Percentiles rank a stretch among this genome's conserved stretches.
These are phyloP conservation scores for Agraylea sexmaculata DNA, from an alignment of 1,140 invertebrate species.

Conservation along the genomic window DNA sequence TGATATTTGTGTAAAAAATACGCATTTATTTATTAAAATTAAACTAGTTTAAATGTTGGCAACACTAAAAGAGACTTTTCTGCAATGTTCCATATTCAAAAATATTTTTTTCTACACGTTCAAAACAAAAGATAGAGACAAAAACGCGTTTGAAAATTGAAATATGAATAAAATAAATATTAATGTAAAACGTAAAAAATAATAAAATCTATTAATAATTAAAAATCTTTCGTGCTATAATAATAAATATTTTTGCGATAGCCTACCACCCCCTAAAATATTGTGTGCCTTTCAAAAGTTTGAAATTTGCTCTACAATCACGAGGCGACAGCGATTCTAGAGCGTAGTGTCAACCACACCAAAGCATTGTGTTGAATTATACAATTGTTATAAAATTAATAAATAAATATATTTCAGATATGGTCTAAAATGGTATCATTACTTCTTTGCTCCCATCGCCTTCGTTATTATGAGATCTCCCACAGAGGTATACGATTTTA, in stretches of 20 bases:
- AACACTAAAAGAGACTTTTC: too few relatives aligned
- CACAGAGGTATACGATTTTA: conserved; percentile 47
- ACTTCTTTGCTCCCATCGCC: conserved; percentile 53
- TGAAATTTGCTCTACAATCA: too few relatives aligned
- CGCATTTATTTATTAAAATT: too few relatives aligned
- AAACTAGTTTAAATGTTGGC: too few relatives aligned
- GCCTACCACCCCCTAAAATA: conserved; percentile 25
- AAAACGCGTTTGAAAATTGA: too few relatives aligned
- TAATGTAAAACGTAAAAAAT: conserved; percentile 1
- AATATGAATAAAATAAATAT: not conserved
- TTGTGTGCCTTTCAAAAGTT: conserved; percentile 39
- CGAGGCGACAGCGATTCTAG: not conserved
- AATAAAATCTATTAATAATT: not conserved
- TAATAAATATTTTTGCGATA: conserved; percentile 15
- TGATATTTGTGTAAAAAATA: too few relatives aligned
- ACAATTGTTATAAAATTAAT: conserved; percentile 12
- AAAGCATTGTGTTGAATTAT: not conserved
- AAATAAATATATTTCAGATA: conserved; percentile 59
- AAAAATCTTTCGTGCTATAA: not conserved
- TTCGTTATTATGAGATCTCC: conserved; percentile 58
- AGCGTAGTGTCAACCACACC: not conserved
- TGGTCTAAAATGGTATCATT: conserved; percentile 58
- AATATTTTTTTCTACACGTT: too few relatives aligned
- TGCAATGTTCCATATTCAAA: too few relatives aligned
- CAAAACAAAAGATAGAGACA: too few relatives aligned